Conservation (phyloP, 1,140 invertebrate species). For the Drosophila triauraria region DNA sequence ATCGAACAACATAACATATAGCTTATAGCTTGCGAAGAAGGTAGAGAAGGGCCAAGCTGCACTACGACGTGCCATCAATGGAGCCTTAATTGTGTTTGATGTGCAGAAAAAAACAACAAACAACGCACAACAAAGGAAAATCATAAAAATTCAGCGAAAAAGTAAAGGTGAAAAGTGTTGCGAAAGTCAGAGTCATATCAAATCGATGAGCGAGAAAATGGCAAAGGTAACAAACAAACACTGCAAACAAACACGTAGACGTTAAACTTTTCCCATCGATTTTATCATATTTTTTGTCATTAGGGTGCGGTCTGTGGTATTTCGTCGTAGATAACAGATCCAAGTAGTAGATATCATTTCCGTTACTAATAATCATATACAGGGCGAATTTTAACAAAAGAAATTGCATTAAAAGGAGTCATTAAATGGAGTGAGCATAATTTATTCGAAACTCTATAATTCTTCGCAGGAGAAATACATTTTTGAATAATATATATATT, state of each 20-base stretch:
- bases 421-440: neutral
- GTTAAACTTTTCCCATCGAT: constrained; percentile 25
- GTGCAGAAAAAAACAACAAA: constrained; percentile 48
- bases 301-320: constrained; percentile 22
- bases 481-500: neutral
- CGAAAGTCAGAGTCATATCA: constrained; percentile 47
- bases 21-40: neutral
- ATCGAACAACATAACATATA: constrained; percentile 17
- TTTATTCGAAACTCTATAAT: neutral
- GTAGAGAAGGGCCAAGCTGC: constrained; percentile 21
- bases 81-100: constrained; percentile 53
- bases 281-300: constrained; percentile 27
- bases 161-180: constrained; percentile 58
- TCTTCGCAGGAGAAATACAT: neutral
- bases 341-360: constrained; percentile 8
- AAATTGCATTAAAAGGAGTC: neutral
- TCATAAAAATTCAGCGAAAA: constrained; percentile 25
- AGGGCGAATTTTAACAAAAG: neutral
- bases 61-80: constrained; percentile 37
- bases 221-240: constrained; percentile 59
- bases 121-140: constrained; percentile 41
- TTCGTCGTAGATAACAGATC: constrained; percentile 20
- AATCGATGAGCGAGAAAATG: constrained; percentile 57
- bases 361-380: neutral
- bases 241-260: constrained; percentile 4